Conservation (phyloP, 2,113 vertebrate species). For the Scomber colias region DNA sequence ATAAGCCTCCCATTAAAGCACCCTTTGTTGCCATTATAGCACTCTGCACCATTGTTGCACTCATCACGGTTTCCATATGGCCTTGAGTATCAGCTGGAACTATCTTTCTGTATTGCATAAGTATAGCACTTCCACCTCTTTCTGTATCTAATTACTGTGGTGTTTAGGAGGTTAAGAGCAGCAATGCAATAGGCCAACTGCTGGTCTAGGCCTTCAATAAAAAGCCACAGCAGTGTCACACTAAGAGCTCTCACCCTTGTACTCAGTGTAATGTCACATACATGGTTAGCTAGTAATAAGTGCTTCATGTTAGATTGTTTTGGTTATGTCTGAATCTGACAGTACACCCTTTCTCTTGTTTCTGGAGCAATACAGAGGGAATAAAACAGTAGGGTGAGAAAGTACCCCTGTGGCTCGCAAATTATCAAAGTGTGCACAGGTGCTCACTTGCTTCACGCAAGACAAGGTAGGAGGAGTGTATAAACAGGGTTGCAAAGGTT, state of each 20-base stretch:
- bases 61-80: background rate
- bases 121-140: conserved; percentile 6
- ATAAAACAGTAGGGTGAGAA: conserved; percentile 12
- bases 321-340: conserved; percentile 22
- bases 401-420: conserved; percentile 28
- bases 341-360: background rate
- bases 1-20: conserved; percentile 26
- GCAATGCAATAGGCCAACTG: conserved; percentile 1
- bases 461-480: conserved; percentile 17
- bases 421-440: conserved; percentile 31
- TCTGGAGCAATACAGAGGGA: background rate
- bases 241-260: background rate
- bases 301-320: conserved; percentile 3
- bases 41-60: conserved; percentile 4
- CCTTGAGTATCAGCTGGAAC: conserved; percentile 18
- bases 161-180: conserved; percentile 46
- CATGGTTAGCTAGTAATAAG: conserved; percentile 23
- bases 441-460: conserved; percentile 3
- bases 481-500: conserved; percentile 20
- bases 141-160: conserved; percentile 22
- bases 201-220: conserved; percentile 1
- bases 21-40: background rate
- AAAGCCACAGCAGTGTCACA: conserved; percentile 22
- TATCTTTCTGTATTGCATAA: conserved; percentile 1
- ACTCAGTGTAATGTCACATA: conserved; percentile 23